phyloP scores from a whole-genome alignment of 2,888 invertebrate genomes.

The Synanthedon andrenaeformis region DNA sequence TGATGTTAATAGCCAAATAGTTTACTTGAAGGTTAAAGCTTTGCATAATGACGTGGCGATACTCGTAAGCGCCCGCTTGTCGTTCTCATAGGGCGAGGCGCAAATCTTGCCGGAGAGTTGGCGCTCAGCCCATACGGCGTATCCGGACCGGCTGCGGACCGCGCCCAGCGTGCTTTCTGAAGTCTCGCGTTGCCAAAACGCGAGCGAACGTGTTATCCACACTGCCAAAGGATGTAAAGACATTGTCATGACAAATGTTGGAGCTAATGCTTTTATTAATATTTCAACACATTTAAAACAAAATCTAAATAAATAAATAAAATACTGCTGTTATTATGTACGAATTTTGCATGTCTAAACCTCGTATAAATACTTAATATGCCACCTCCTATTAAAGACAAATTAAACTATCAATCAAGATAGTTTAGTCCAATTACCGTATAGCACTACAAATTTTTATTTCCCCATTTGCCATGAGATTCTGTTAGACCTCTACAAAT shows the following conservation, averaged over 20 bases:
- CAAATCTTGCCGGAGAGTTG: slow-evolving; percentile 85
- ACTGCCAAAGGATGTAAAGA: slow-evolving; percentile 25
- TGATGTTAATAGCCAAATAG: slow-evolving; percentile 1
- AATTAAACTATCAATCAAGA: too few relatives aligned
- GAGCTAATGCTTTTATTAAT: too few relatives aligned
- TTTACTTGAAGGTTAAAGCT: slow-evolving; percentile 80
- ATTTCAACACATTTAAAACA: too few relatives aligned
- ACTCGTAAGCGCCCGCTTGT: slow-evolving; percentile 73
- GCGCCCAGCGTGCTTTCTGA: slow-evolving; percentile 77
- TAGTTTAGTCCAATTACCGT: too few relatives aligned
- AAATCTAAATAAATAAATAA: not conserved
- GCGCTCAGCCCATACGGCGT: slow-evolving; percentile 86
- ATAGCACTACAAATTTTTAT: too few relatives aligned
- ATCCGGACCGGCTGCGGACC: slow-evolving; percentile 81
- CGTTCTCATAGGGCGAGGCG: slow-evolving; percentile 79
- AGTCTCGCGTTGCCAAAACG: slow-evolving; percentile 72
- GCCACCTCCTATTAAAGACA: too few relatives aligned
- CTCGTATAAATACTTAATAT: too few relatives aligned
- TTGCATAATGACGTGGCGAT: slow-evolving; percentile 84
- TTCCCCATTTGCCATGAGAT: too few relatives aligned
- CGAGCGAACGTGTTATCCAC: slow-evolving; percentile 78
- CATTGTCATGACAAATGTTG: not conserved
- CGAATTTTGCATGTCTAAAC: too few relatives aligned
- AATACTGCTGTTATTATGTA: too few relatives aligned
- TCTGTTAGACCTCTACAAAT: too few relatives aligned